Evolutionary conservation across 2,113 vertebrate species (phyloP).

Genomic region (Rhodinocichla rosea): DNA sequence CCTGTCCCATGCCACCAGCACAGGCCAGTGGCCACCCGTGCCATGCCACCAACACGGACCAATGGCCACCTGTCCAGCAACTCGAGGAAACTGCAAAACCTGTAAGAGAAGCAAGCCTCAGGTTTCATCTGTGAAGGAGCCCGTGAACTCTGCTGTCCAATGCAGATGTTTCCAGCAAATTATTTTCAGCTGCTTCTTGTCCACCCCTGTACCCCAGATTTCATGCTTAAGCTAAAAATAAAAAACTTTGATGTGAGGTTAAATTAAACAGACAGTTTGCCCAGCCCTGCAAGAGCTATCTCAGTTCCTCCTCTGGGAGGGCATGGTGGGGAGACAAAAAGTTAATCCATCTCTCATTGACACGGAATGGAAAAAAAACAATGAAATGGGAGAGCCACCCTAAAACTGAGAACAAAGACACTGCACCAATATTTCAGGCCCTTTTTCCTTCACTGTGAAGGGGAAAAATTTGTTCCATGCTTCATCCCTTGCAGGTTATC

Average conservation of each 20-base stretch:
- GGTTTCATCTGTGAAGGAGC: not conserved
- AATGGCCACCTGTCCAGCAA: not conserved
- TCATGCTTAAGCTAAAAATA: not conserved
- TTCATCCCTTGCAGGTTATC: constrained; percentile 43
- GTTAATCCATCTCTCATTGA: not conserved
- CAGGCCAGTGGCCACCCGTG: not conserved
- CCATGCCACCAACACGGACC: not conserved
- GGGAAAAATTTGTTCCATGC: constrained; percentile 4
- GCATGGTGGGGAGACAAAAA: not conserved
- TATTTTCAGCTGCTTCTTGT: not conserved
- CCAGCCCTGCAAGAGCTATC: not conserved
- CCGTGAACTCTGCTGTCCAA: not conserved
- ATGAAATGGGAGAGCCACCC: not conserved
- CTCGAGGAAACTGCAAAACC: not conserved
- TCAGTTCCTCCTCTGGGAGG: not conserved
- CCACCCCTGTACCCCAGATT: not conserved
- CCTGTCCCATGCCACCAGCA: not conserved
- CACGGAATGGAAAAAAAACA: not conserved
- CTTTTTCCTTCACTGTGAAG: constrained; percentile 34
- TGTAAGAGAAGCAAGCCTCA: not conserved
- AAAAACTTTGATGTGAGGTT: not conserved
- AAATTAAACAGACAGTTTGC: not conserved
- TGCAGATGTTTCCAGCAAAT: not conserved
- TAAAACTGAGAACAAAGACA: constrained; percentile 40
- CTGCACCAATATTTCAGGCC: constrained; percentile 27